Evolutionary conservation across 2,113 vertebrate species (phyloP), one percentile per base, ranked within the genome.

Genomic region (Campylorhamphus procurvoides): DNA sequence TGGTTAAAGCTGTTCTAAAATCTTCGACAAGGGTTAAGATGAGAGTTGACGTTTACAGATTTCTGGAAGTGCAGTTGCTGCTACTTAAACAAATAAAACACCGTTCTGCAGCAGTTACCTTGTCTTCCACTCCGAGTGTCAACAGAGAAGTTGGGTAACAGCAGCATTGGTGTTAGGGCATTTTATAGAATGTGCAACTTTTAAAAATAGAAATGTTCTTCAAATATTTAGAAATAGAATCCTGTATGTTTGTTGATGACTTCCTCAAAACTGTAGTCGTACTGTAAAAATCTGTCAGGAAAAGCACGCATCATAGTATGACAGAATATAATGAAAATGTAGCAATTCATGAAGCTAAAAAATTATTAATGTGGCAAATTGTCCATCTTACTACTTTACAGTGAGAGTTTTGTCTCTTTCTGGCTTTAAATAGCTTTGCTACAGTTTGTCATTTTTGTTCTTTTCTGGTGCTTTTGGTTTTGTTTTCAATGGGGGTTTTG

Each of bases 401-500:
- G 37, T 53, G 16, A n/a, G 28, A 29, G 0, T 80, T 56, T 59
- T 92, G 10, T 67, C 4, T 75, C 18, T 87, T 7, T 75, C 44
- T 44, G 53, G 13, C 58, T 93, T 87, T 60, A 89, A 82, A 39
- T 73, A 55, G 46, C 59, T 88, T 69, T 84, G 37, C 29, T 23
- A 14, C 63, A 58, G n/a, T 55, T 87, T 88, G 53, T 73, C 22
- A 2, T 84, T 53, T 50, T 78, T 82, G n/a, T 69, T 90, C 46
- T 86, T 69, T 67, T 63, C 62, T 91, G 35, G 12, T 80, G 46
- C 46, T 69, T 58, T 56, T 93, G 78, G 31, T 46, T 74, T 88
- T 92, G 28, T 80, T 94, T 77, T 94, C 85, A 77, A n/a, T 85
- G 40, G 44, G 53, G 82, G 52, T 56, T 87, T 89, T 96, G 82